A percentile compares a stretch with the other conserved stretches of the same genome.
phyloP scores from a whole-genome alignment of 2,888 invertebrate species.

The Adelognathus sp. region DNA sequence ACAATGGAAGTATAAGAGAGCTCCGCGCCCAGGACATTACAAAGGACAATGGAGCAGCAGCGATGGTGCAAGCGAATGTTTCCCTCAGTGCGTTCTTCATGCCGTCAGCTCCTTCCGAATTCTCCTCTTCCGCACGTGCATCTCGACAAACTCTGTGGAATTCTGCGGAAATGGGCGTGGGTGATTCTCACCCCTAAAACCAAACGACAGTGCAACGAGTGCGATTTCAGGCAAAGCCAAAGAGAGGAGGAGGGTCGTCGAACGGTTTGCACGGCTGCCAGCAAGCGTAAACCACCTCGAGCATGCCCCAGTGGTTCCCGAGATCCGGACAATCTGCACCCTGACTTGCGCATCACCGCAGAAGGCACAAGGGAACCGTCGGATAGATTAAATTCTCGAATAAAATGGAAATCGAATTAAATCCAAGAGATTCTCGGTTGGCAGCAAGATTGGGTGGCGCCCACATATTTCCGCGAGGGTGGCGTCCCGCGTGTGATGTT shows the following conservation, averaged over 20 bases:
- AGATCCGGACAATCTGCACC: background rate
- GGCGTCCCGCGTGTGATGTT: background rate
- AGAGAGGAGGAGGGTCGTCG: background rate
- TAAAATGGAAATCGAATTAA: conserved; percentile 29
- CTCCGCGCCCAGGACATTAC: conserved; percentile 8
- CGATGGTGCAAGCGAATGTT: conserved; percentile 20
- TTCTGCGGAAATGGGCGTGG: background rate
- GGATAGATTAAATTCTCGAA: conserved; percentile 31
- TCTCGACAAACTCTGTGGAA: conserved; percentile 1
- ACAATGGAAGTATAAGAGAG: background rate
- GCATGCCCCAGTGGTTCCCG: background rate
- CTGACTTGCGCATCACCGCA: background rate
- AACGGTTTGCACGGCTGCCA: background rate
- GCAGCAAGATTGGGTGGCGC: background rate
- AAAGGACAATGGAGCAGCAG: conserved; percentile 1
- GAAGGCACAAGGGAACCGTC: background rate
- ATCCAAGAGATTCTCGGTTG: background rate
- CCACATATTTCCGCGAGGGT: background rate
- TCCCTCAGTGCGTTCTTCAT: conserved; percentile 39
- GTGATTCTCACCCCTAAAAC: background rate
- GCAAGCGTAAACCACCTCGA: background rate
- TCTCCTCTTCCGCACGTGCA: background rate
- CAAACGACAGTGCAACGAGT: conserved; percentile 4
- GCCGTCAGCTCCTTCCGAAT: conserved; percentile 16
- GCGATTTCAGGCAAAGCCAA: conserved; percentile 10